Evolutionary conservation across 2,888 invertebrate genomes (phyloP), one percentile per base, ranked within the genome.

Genomic region (Ectobius pallidus): DNA sequence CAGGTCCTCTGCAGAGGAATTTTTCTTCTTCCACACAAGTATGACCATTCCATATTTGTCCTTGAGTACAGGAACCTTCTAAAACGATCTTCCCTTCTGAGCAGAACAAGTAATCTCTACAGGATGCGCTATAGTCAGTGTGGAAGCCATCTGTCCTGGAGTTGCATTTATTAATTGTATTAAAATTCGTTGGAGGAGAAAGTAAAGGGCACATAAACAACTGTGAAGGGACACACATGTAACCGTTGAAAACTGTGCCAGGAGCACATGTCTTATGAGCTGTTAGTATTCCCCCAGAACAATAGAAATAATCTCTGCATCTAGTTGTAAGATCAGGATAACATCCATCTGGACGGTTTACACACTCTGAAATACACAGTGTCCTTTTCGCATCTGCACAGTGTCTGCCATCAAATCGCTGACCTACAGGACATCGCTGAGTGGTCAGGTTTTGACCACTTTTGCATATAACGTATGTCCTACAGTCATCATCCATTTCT

Each of bases 271-370:
- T 75, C 44, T 79, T 76, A 16, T 84, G 83, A 55, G 83, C 77
- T 16, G 83, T 81, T 0, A 85, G 84, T 52, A 85, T 80, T 76
- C 85, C 86, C 20, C 84, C 81, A 0, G 83, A 80, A 78, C 87
- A 88, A 77, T 84, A 84, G 78, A 83, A 85, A 84, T 86, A 87
- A 32, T 85, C 84, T 11, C 80, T 79, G 77, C 87, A 87, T 74
- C 84, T 83, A 83, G 85, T 85, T 77, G 85, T 84, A 61, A 85
- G 81, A 77, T 87, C 82, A n/a, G 78, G 75, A 73, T 65, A 44
- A 42, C 85, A 85, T 18, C 88, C 89, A 79, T 86, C 86, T 1
- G 85, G 83, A 75, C 85, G 83, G 68, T 76, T 18, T 16, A 65
- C 1, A 72, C 74, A 75, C 75, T 76, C 73, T 0, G 85, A 84